phyloP scores from a whole-genome alignment of 1,140 invertebrate species.

The Coelopa frigida region DNA sequence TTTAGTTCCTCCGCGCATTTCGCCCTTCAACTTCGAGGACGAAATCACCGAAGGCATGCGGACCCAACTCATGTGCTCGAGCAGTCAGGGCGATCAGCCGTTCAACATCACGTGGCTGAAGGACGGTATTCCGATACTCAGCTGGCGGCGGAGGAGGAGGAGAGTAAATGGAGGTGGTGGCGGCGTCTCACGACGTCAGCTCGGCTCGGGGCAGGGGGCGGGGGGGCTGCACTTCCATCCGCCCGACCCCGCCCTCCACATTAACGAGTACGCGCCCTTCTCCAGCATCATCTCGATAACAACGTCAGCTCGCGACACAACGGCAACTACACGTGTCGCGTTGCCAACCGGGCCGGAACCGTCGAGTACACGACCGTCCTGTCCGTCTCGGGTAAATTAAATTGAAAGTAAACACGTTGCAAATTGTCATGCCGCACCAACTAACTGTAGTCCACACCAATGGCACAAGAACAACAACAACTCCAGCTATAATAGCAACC shows the following conservation, averaged over 20 bases:
- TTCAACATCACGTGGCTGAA: constrained; percentile 63
- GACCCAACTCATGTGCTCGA: constrained; percentile 68
- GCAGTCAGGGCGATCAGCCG: constrained; percentile 68
- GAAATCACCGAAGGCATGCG: constrained; percentile 65
- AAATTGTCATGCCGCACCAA: no score
- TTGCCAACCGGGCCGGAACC: constrained; percentile 53
- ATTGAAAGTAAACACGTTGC: no score
- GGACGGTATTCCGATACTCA: constrained; percentile 45
- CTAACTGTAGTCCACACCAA: neutral
- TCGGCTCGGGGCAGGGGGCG: constrained; percentile 2
- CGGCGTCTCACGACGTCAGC: no score
- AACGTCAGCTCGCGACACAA: constrained; percentile 54
- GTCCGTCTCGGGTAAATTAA: constrained; percentile 56
- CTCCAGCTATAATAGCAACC: neutral
- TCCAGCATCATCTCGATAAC: constrained; percentile 54
- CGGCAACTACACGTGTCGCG: constrained; percentile 61
- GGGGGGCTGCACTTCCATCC: constrained; percentile 16
- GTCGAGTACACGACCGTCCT: constrained; percentile 55
- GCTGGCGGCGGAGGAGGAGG: constrained; percentile 12
- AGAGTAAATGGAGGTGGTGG: neutral
- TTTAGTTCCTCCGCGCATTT: constrained; percentile 58
- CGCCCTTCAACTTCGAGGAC: constrained; percentile 56
- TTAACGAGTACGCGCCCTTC: constrained; percentile 47
- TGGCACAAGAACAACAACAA: neutral
- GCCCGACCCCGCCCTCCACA: constrained; percentile 28